Percentiles rank a stretch among this genome's conserved stretches.
These are phyloP conservation scores for Archivesica marissinica DNA, from an alignment of 1,140 invertebrate species.

Conservation along the genomic window DNA sequence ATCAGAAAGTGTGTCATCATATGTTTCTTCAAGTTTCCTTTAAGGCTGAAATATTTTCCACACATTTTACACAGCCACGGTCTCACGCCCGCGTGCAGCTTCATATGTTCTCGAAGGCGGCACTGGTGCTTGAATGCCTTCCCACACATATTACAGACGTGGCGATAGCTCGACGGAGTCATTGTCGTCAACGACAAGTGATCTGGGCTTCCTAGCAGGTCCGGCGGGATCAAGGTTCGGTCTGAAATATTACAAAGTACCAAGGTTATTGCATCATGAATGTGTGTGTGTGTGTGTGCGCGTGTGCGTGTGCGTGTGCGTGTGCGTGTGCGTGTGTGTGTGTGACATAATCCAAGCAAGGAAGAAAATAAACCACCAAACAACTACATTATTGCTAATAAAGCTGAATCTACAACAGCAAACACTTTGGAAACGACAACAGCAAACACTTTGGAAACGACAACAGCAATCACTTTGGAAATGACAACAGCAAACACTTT, in stretches of 20 bases:
- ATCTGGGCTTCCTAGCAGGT: neutral
- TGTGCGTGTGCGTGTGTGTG: no score
- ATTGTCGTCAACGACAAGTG: neutral
- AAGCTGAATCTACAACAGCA: no score
- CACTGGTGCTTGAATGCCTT: slow-evolving; percentile 18
- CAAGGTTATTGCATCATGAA: no score
- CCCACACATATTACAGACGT: slow-evolving; percentile 9
- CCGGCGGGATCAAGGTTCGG: neutral
- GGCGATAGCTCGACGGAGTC: neutral
- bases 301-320: no score
- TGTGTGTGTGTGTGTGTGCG: no score
- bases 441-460: no score
- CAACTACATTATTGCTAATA: no score
- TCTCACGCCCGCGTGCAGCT: slow-evolving; percentile 81
- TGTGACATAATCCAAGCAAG: no score
- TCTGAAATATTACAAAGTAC: neutral
- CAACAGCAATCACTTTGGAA: no score
- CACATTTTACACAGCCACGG: slow-evolving; percentile 83
- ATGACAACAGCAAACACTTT: no score
- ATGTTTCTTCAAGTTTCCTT: slow-evolving; percentile 72
- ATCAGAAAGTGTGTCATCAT: neutral
- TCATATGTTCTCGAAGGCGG: slow-evolving; percentile 73
- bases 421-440: no score
- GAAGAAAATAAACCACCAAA: no score
- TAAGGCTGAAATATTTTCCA: slow-evolving; percentile 71